phyloP scores from a whole-genome alignment of 1,140 invertebrate species.

The Chymomyza costata region DNA sequence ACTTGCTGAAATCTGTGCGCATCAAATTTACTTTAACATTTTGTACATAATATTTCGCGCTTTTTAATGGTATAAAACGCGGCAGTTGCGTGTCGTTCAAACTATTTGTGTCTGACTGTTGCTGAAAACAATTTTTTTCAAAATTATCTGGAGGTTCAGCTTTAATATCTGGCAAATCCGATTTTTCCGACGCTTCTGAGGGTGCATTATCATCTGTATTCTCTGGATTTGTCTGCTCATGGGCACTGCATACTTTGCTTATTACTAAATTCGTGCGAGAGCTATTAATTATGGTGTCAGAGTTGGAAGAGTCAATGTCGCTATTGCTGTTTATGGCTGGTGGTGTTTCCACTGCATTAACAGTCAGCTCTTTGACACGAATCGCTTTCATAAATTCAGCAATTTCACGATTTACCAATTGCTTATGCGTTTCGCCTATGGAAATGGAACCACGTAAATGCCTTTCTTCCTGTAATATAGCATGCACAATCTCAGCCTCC shows the following conservation, averaged over 20 bases:
- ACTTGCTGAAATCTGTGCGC: constrained; percentile 20
- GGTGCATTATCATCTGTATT: no score
- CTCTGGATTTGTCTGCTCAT: no score
- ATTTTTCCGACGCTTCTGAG: no score
- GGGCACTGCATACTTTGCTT: constrained; percentile 9
- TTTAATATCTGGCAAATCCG: constrained; percentile 1
- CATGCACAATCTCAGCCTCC: constrained; percentile 40
- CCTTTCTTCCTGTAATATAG: constrained; percentile 24
- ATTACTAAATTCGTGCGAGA: constrained; percentile 6
- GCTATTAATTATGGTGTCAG: no score
- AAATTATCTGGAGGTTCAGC: neutral
- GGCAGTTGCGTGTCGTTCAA: neutral
- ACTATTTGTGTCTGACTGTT: no score
- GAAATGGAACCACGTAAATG: neutral
- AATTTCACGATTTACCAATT: constrained; percentile 26
- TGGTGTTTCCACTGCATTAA: neutral
- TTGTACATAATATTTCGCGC: constrained; percentile 21
- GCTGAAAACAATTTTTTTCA: neutral
- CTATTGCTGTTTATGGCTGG: no score
- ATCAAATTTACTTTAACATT: constrained; percentile 23
- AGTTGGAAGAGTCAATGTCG: neutral
- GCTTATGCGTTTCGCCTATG: neutral
- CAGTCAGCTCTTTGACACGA: constrained; percentile 32
- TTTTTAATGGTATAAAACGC: constrained; percentile 24
- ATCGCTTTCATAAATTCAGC: constrained; percentile 36